phyloP scores from a whole-genome alignment of 2,888 invertebrate genomes.

The Ceraclea dissimilis region DNA sequence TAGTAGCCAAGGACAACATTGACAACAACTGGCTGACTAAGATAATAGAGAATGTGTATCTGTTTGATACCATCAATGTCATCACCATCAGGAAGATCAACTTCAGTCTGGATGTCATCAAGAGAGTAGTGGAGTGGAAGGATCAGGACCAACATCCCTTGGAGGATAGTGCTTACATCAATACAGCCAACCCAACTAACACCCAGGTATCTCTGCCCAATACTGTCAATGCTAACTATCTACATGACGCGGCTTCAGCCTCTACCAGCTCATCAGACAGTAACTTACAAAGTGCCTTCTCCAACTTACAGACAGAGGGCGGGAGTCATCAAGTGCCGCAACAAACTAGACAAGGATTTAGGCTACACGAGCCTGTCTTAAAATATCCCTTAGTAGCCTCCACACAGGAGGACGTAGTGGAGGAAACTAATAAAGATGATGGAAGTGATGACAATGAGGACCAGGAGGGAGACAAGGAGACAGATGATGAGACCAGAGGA shows the following conservation, averaged over 20 bases:
- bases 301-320: constrained; percentile 39
- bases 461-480: background rate
- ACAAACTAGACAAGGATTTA: constrained; percentile 29
- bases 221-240: constrained; percentile 42
- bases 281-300: constrained; percentile 40
- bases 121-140: constrained; percentile 83
- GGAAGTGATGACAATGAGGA: background rate
- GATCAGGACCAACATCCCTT: constrained; percentile 73
- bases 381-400: constrained; percentile 31
- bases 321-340: background rate
- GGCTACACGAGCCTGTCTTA: constrained; percentile 41
- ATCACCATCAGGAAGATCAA: constrained; percentile 67
- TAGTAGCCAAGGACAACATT: constrained; percentile 74
- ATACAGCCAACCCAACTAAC: constrained; percentile 32
- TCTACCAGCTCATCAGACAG: constrained; percentile 10
- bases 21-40: constrained; percentile 75
- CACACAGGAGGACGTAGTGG: background rate
- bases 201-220: constrained; percentile 27
- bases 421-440: background rate
- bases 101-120: constrained; percentile 77
- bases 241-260: constrained; percentile 33
- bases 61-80: constrained; percentile 57
- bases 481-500: background rate
- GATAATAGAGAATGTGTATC: constrained; percentile 63
- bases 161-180: constrained; percentile 56